Evolutionary conservation across 2,113 vertebrate genomes (phyloP).

Genomic region (Ornithorhynchus anatinus): DNA sequence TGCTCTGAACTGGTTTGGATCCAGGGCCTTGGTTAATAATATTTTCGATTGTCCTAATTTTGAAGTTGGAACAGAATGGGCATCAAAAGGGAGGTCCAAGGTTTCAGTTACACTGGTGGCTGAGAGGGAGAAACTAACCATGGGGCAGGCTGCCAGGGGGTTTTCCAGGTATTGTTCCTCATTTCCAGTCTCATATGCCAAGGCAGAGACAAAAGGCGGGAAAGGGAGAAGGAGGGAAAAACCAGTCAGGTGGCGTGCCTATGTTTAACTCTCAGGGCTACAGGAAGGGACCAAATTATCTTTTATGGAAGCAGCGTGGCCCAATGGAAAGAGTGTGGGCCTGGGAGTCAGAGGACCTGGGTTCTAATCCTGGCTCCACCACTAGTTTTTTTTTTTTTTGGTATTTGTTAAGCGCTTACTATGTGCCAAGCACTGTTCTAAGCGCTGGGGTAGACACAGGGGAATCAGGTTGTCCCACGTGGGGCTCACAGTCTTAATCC

Average conservation of each 20-base stretch:
- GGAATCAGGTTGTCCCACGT: too few species aligned
- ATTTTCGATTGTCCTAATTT: background rate
- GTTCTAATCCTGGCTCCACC: background rate
- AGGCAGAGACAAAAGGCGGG: background rate
- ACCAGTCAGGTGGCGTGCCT: background rate
- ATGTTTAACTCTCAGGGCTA: fast-evolving
- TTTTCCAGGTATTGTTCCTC: background rate
- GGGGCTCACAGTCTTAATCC: too few species aligned
- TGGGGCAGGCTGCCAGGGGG: background rate
- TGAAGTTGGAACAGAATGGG: background rate
- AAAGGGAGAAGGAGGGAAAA: background rate
- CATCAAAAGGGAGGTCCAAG: background rate
- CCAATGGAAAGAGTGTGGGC: fast-evolving
- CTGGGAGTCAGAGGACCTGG: background rate
- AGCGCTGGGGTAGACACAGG: too few species aligned
- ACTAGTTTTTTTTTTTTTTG: too few species aligned
- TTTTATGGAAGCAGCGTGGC: background rate
- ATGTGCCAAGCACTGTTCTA: too few species aligned
- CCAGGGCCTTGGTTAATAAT: background rate
- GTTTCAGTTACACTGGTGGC: background rate
- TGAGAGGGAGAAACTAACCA: background rate
- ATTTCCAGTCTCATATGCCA: slow-evolving; percentile 9
- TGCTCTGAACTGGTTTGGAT: background rate
- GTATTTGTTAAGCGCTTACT: background rate
- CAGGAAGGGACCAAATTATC: fast-evolving